phyloP scores from a whole-genome alignment of 2,888 invertebrate genomes.

The Eristalis pertinax region DNA sequence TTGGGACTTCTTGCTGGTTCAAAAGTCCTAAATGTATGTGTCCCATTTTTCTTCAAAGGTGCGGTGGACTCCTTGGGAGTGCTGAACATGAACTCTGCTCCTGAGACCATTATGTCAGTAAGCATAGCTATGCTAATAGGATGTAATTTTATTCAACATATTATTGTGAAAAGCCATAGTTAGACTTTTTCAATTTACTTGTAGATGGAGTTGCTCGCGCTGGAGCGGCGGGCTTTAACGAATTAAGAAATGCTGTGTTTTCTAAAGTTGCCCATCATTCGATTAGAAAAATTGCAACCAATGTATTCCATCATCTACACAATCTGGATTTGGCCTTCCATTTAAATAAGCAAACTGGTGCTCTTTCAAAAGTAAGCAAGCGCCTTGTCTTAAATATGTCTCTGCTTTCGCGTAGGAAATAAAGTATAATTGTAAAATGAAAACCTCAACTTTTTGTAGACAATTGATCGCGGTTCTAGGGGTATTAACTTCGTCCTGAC shows the following conservation, averaged over 20 bases:
- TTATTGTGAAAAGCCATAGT: neutral
- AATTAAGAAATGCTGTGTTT: constrained; percentile 98
- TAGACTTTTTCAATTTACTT: constrained; percentile 66
- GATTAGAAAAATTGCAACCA: constrained; percentile 95
- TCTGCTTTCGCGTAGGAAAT: no score
- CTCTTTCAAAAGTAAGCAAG: constrained; percentile 89
- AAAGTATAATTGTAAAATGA: neutral
- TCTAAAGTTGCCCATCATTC: constrained; percentile 98
- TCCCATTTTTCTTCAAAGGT: constrained; percentile 98
- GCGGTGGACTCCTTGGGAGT: constrained; percentile 93
- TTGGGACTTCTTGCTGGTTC: constrained; percentile 90
- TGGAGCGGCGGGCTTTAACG: constrained; percentile 96
- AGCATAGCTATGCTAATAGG: constrained; percentile 92
- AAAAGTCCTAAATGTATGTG: constrained; percentile 93
- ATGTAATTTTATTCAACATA: constrained; percentile 84
- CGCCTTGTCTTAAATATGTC: no score
- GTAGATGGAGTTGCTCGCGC: constrained; percentile 96
- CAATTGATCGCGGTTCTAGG: constrained; percentile 94
- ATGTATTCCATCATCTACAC: constrained; percentile 98
- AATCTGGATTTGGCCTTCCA: constrained; percentile 97
- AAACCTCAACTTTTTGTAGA: constrained; percentile 81
- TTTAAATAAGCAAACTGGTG: constrained; percentile 96
- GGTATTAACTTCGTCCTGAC: constrained; percentile 98
- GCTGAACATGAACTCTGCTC: constrained; percentile 89
- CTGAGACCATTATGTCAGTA: constrained; percentile 89